Conservation (phyloP, 2,113 vertebrate genomes). For the Eleginops maclovinus region DNA sequence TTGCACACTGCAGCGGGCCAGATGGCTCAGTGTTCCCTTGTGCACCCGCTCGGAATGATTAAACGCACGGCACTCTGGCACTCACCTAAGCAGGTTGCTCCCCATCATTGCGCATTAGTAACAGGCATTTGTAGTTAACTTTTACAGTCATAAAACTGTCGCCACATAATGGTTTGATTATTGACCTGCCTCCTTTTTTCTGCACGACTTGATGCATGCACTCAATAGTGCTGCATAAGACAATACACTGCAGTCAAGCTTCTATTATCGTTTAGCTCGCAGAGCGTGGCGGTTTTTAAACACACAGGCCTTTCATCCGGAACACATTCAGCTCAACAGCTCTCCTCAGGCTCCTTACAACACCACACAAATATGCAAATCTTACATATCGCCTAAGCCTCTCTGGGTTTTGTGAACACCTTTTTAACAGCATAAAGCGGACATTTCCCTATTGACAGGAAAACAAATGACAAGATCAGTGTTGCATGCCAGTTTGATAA, state of each 20-base stretch:
- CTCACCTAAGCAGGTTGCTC: slow-evolving; percentile 50
- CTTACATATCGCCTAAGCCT: slow-evolving; percentile 26
- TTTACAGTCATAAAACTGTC: slow-evolving; percentile 59
- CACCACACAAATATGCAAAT: slow-evolving; percentile 38
- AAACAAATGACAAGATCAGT: slow-evolving; percentile 29
- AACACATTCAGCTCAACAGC: slow-evolving; percentile 35
- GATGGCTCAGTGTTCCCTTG: slow-evolving; percentile 66
- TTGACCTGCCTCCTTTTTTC: slow-evolving; percentile 28
- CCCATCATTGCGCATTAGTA: slow-evolving; percentile 57
- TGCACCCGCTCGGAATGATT: slow-evolving; percentile 54
- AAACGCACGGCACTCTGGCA: slow-evolving; percentile 44
- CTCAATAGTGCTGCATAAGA: background rate
- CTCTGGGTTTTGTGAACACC: slow-evolving; percentile 28
- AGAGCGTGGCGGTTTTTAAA: slow-evolving; percentile 12
- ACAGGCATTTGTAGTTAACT: slow-evolving; percentile 62
- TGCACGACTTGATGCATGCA: slow-evolving; percentile 23
- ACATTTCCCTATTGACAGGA: slow-evolving; percentile 19
- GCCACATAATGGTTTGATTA: slow-evolving; percentile 56
- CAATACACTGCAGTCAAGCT: slow-evolving; percentile 14
- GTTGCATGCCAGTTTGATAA: slow-evolving; percentile 19
- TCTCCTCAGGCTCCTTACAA: slow-evolving; percentile 12
- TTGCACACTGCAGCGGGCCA: slow-evolving; percentile 47
- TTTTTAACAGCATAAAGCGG: slow-evolving; percentile 19
- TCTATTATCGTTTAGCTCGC: slow-evolving; percentile 15
- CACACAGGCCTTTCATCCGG: slow-evolving; percentile 13